Percentiles rank a stretch among this genome's conserved stretches.
Evolutionary conservation across 2,888 invertebrate species (phyloP).

Genomic region (Bruchidius siliquastri): DNA sequence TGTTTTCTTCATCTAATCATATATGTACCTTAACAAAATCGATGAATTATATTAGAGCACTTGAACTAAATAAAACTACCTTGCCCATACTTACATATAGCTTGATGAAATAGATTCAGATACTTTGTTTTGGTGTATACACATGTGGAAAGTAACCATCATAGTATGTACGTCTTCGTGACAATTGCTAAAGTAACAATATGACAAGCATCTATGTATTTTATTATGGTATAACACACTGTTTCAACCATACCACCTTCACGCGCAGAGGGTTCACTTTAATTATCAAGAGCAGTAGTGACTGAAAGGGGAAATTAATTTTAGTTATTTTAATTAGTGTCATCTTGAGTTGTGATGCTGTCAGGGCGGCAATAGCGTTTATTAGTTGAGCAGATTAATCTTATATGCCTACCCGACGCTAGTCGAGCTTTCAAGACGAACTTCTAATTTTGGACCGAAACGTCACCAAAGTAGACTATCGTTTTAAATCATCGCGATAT

Average conservation of each 20-base stretch:
- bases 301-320: slow-evolving; percentile 19
- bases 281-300: slow-evolving; percentile 14
- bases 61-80: no score
- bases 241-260: background rate
- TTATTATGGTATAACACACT: no score
- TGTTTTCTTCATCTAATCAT: no score
- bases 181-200: no score
- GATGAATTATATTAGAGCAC: no score
- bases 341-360: slow-evolving; percentile 18
- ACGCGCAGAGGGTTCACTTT: slow-evolving; percentile 7
- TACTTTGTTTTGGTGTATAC: no score
- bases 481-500: background rate
- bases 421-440: background rate
- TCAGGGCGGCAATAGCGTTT: slow-evolving; percentile 15
- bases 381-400: slow-evolving; percentile 19
- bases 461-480: background rate
- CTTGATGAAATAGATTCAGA: no score
- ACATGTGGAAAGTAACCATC: no score
- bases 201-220: no score
- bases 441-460: background rate
- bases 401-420: slow-evolving; percentile 7
- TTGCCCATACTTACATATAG: no score
- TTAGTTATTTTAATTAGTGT: slow-evolving; percentile 22
- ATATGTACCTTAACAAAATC: no score
- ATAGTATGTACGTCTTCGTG: no score